Conservation (phyloP, 1,140 invertebrate genomes). For the Lineus longissimus region DNA sequence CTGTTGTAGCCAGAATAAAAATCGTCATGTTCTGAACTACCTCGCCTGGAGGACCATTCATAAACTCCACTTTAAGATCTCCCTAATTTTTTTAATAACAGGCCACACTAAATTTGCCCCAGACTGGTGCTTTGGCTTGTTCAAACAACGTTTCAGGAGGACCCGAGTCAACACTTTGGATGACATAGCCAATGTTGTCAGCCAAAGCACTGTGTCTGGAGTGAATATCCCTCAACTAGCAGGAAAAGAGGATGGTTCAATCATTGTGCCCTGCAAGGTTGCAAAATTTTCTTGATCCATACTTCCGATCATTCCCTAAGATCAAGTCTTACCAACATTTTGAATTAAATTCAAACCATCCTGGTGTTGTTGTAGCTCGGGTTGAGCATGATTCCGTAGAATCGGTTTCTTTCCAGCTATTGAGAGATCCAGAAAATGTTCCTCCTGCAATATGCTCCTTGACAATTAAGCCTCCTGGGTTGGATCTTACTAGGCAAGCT, state of each 20-base stretch:
- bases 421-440: neutral
- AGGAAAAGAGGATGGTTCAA: slow-evolving; percentile 15
- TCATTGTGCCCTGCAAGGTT: slow-evolving; percentile 20
- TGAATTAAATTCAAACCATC: neutral
- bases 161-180: slow-evolving; percentile 9
- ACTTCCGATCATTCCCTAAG: slow-evolving; percentile 17
- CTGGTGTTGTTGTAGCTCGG: neutral
- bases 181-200: slow-evolving; percentile 5
- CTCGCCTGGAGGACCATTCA: slow-evolving; percentile 10
- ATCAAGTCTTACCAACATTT: slow-evolving; percentile 21
- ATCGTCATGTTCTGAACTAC: slow-evolving; percentile 13
- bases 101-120: no score
- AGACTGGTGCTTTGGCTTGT: no score
- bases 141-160: slow-evolving; percentile 5
- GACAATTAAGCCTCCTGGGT: neutral
- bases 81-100: slow-evolving; percentile 14
- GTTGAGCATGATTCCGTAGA: neutral
- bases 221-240: slow-evolving; percentile 22
- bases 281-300: slow-evolving; percentile 17
- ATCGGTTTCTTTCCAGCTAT: neutral
- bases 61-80: slow-evolving; percentile 6
- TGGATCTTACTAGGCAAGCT: no score
- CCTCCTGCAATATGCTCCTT: neutral
- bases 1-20: slow-evolving; percentile 17
- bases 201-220: neutral